phyloP scores from a whole-genome alignment of 2,888 invertebrate species.

The Ochropacha duplaris region DNA sequence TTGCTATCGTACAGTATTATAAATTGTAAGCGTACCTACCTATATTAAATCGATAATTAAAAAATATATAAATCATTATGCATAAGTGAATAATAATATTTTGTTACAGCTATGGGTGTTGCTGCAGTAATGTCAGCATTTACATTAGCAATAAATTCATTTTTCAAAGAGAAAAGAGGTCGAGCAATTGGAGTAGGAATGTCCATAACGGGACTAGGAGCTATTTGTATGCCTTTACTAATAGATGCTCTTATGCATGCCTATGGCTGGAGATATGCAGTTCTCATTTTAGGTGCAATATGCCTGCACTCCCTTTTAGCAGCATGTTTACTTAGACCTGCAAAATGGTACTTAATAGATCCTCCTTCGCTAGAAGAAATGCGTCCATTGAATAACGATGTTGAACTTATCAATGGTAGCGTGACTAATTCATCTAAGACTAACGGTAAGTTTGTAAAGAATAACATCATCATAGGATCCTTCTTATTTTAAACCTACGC shows the following conservation, averaged over 20 bases:
- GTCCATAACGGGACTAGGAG: conserved; percentile 86
- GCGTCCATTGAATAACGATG: conserved; percentile 56
- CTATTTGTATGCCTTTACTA: conserved; percentile 85
- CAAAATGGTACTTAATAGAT: conserved; percentile 85
- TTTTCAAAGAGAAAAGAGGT: conserved; percentile 84
- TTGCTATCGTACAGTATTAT: conserved; percentile 86
- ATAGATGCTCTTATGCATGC: conserved; percentile 80
- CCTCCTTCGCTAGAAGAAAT: conserved; percentile 56
- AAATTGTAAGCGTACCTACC: conserved; percentile 84
- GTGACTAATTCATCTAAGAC: conserved; percentile 49
- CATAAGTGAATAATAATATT: conserved; percentile 45
- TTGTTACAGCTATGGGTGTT: conserved; percentile 84
- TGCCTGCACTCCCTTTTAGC: conserved; percentile 84
- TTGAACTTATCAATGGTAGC: conserved; percentile 60
- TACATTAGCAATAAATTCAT: conserved; percentile 85
- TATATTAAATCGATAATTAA: conserved; percentile 27
- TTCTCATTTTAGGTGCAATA: conserved; percentile 84
- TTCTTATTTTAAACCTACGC: neutral
- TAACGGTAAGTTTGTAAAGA: conserved; percentile 44
- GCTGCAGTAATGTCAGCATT: conserved; percentile 84
- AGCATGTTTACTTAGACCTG: conserved; percentile 85
- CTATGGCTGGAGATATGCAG: conserved; percentile 84
- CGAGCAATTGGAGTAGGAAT: conserved; percentile 85
- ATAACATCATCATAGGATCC: neutral
- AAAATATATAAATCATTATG: no score